Evolutionary conservation across 2,888 invertebrate species (phyloP).

Genomic region (Synanthedon formicaeformis): DNA sequence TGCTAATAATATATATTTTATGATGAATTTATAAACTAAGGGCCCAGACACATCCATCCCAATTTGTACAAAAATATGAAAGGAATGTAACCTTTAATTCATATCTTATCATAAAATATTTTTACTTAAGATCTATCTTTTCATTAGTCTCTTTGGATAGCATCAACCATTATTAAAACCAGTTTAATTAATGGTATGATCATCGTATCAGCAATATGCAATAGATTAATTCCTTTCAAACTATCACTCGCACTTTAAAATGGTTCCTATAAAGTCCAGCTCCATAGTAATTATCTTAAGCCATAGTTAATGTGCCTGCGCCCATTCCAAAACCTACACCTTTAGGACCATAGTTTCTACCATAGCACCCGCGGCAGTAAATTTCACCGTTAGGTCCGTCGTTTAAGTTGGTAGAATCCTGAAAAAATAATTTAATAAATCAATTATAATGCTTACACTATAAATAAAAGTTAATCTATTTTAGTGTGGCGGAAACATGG

Average conservation of each 20-base stretch:
- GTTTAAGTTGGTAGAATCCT: constrained; percentile 90
- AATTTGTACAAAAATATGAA: constrained; percentile 62
- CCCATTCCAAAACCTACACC: constrained; percentile 93
- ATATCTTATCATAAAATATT: constrained; percentile 65
- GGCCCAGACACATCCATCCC: constrained; percentile 68
- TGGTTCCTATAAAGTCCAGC: constrained; percentile 59
- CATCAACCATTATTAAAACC: constrained; percentile 69
- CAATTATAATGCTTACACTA: background rate
- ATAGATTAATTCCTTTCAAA: constrained; percentile 58
- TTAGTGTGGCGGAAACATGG: too few species aligned
- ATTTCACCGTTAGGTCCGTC: constrained; percentile 94
- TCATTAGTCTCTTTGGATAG: constrained; percentile 55
- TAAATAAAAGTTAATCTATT: background rate
- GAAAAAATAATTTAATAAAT: constrained; percentile 17
- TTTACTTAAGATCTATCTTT: constrained; percentile 29
- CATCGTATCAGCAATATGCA: constrained; percentile 40
- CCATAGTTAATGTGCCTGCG: constrained; percentile 90
- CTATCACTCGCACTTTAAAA: constrained; percentile 36
- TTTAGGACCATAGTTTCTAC: constrained; percentile 87
- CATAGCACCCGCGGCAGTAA: constrained; percentile 92
- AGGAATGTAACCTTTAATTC: constrained; percentile 71
- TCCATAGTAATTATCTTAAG: constrained; percentile 69
- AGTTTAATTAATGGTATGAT: constrained; percentile 68
- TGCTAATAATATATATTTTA: constrained; percentile 57
- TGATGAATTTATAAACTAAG: constrained; percentile 68